These are phyloP conservation scores for Drosophila hydei DNA, from an alignment of 1,140 invertebrate species.

Conservation along the genomic window DNA sequence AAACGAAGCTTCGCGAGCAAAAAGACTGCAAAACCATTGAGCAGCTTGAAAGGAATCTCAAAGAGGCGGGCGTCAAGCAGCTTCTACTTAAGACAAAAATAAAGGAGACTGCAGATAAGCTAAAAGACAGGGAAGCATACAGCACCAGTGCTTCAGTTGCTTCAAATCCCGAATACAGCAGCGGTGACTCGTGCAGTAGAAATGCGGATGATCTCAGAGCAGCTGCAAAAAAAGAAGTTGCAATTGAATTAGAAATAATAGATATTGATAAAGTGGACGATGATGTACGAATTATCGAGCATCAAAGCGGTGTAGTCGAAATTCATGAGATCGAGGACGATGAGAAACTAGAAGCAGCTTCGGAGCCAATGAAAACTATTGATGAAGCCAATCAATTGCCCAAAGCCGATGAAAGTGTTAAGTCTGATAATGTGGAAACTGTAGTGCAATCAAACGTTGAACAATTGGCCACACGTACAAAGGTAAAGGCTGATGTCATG, in stretches of 20 bases:
- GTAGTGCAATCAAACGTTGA: not conserved
- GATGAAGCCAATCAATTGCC: constrained; percentile 20
- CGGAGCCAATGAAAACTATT: not conserved
- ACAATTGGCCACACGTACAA: not conserved
- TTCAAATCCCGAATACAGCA: constrained; percentile 63
- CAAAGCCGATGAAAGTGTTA: constrained; percentile 29
- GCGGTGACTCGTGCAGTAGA: constrained; percentile 43
- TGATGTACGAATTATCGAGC: constrained; percentile 77
- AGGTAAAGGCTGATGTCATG: constrained; percentile 21
- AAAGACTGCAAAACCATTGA: constrained; percentile 87
- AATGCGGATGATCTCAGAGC: constrained; percentile 16
- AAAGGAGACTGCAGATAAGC: constrained; percentile 61
- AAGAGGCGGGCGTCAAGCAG: constrained; percentile 82
- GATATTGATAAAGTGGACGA: constrained; percentile 78
- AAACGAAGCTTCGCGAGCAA: constrained; percentile 87
- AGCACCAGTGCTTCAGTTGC: constrained; percentile 47
- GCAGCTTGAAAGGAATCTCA: constrained; percentile 86
- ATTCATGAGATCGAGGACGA: constrained; percentile 84
- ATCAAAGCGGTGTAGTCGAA: constrained; percentile 84
- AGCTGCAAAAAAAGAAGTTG: constrained; percentile 12
- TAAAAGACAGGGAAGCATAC: constrained; percentile 56
- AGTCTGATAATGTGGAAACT: constrained; percentile 13
- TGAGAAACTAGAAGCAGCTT: constrained; percentile 53
- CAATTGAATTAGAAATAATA: constrained; percentile 59
- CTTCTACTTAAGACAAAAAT: constrained; percentile 77